Percentiles rank a stretch among this genome's conserved stretches.
Evolutionary conservation across 2,888 invertebrate genomes (phyloP).

Genomic region (Ormyrus pomaceus): DNA sequence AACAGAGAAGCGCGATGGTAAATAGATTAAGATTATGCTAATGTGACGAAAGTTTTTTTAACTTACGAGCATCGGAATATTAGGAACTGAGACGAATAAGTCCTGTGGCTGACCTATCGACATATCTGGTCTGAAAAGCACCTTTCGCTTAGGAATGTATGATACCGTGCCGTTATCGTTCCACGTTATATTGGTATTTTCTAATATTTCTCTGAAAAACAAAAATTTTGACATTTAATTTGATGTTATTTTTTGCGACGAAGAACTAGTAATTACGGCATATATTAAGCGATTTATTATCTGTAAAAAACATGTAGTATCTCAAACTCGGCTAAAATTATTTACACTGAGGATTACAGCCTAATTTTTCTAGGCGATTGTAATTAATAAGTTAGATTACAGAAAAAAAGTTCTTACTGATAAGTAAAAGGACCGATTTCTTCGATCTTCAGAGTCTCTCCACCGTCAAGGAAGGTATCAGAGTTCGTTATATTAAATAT

Average conservation of each 20-base stretch:
- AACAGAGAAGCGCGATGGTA: too few relatives aligned
- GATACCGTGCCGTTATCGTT: slow-evolving; percentile 82
- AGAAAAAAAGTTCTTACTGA: slow-evolving; percentile 78
- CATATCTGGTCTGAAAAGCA: slow-evolving; percentile 80
- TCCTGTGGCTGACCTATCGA: slow-evolving; percentile 82
- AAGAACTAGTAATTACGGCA: too few relatives aligned
- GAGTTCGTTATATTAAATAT: slow-evolving; percentile 90
- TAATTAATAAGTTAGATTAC: too few relatives aligned
- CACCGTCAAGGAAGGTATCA: slow-evolving; percentile 82
- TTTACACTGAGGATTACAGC: too few relatives aligned
- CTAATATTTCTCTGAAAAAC: slow-evolving; percentile 81
- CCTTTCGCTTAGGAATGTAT: slow-evolving; percentile 79
- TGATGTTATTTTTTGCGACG: too few relatives aligned
- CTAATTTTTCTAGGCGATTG: too few relatives aligned
- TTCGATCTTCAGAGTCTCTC: slow-evolving; percentile 81
- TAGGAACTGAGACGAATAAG: slow-evolving; percentile 81
- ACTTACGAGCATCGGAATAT: slow-evolving; percentile 85
- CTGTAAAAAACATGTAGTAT: too few relatives aligned
- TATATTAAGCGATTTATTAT: too few relatives aligned
- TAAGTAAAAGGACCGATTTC: slow-evolving; percentile 91
- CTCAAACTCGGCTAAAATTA: too few relatives aligned
- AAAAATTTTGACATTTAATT: too few relatives aligned
- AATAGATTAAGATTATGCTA: too few relatives aligned
- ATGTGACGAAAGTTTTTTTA: slow-evolving; percentile 28
- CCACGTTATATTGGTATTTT: slow-evolving; percentile 82